phyloP scores from a whole-genome alignment of 92 coral and sea anemone species.

The Zoanthus solanderi region DNA sequence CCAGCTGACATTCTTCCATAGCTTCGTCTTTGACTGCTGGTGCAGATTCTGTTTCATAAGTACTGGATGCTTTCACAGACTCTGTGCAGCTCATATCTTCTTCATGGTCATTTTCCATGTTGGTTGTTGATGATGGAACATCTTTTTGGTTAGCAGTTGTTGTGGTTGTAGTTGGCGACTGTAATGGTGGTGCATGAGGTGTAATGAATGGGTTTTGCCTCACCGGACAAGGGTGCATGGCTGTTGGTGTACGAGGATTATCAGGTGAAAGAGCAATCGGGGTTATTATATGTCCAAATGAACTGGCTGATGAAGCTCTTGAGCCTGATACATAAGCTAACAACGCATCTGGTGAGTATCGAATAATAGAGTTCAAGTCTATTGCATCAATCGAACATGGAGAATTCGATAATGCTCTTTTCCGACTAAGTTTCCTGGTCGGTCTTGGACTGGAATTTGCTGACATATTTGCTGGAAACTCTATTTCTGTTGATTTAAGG shows the following conservation, averaged over 20 bases:
- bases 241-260: conserved; percentile 59
- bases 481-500: conserved; percentile 88
- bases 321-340: conserved; percentile 87
- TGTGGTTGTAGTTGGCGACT: conserved; percentile 60
- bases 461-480: conserved; percentile 73
- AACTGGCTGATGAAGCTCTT: conserved; percentile 93
- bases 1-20: conserved; percentile 77
- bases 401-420: conserved; percentile 88
- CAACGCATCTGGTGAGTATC: conserved; percentile 96
- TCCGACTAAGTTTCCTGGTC: conserved; percentile 83
- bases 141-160: conserved; percentile 73
- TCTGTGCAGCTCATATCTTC: conserved; percentile 74
- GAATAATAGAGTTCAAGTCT: conserved; percentile 89
- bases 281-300: conserved; percentile 93
- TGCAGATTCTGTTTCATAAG: conserved; percentile 45
- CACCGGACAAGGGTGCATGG: conserved; percentile 48
- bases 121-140: conserved; percentile 83
- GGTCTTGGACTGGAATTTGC: conserved; percentile 84
- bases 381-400: conserved; percentile 98
- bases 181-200: conserved; percentile 81
- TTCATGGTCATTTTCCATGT: conserved; percentile 69
- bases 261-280: conserved; percentile 79
- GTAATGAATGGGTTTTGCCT: conserved; percentile 76
- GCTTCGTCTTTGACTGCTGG: conserved; percentile 73
- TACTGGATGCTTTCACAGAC: conserved; percentile 60